Conservation (phyloP, 2,888 invertebrate species). For the Ectobius pallidus region DNA sequence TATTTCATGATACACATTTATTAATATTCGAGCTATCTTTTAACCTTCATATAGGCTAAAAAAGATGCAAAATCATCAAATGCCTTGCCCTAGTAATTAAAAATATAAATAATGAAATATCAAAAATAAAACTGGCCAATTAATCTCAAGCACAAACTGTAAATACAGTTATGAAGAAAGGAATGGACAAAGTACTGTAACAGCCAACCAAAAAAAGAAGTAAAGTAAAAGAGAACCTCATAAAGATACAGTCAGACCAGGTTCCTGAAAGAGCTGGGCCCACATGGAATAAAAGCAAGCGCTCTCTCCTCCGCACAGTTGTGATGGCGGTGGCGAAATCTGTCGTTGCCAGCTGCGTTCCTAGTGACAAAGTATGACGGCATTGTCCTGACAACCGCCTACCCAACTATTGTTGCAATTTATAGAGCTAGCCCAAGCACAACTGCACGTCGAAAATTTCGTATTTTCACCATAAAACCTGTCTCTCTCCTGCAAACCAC, state of each 20-base stretch:
- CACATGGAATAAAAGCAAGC: slow-evolving; percentile 3
- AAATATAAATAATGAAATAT: too few species aligned
- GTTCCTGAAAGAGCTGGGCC: slow-evolving; percentile 5
- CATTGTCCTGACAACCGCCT: slow-evolving; percentile 6
- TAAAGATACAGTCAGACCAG: background rate
- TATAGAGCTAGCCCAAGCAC: background rate
- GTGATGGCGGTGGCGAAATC: background rate
- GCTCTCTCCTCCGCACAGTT: background rate
- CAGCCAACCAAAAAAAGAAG: background rate
- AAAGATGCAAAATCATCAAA: too few species aligned
- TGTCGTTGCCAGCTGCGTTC: background rate
- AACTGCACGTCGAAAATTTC: background rate
- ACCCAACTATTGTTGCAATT: slow-evolving; percentile 12
- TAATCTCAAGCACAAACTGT: too few species aligned
- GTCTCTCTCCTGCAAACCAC: background rate
- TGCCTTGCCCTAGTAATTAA: too few species aligned
- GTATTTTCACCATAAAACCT: slow-evolving; percentile 2
- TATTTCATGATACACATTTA: too few species aligned
- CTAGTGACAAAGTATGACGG: background rate
- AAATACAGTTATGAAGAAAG: too few species aligned
- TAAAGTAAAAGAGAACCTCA: background rate
- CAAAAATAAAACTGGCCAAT: too few species aligned
- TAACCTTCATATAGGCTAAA: too few species aligned
- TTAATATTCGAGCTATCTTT: too few species aligned
- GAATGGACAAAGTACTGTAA: too few species aligned